These are phyloP conservation scores for Poecilus cupreus DNA, from an alignment of 2,888 invertebrate species.

Conservation along the genomic window DNA sequence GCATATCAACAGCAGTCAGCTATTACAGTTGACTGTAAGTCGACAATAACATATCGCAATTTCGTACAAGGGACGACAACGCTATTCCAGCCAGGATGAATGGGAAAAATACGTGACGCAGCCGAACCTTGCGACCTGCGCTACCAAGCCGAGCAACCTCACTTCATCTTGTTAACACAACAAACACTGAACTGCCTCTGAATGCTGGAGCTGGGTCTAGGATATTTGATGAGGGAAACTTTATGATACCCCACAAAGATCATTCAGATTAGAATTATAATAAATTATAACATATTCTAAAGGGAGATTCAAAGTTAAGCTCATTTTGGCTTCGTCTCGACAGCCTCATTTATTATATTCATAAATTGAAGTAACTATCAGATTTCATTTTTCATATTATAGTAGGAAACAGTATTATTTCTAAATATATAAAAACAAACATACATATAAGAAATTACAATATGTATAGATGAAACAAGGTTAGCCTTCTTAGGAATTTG, in stretches of 20 bases:
- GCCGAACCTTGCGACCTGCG: background rate
- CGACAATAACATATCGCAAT: conserved; percentile 42
- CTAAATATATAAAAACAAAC: too few species aligned
- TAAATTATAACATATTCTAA: too few species aligned
- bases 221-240: background rate
- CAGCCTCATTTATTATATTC: too few species aligned
- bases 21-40: conserved; percentile 33
- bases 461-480: too few species aligned
- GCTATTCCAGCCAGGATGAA: conserved; percentile 8
- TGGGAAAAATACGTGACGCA: conserved; percentile 35
- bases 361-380: too few species aligned
- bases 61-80: conserved; percentile 33
- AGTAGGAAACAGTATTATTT: too few species aligned
- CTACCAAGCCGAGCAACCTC: background rate
- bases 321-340: too few species aligned
- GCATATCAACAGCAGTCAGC: conserved; percentile 31
- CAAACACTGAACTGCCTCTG: background rate
- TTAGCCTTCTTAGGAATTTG: too few species aligned
- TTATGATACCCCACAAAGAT: background rate
- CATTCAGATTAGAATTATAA: background rate
- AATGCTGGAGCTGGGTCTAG: too few species aligned
- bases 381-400: too few species aligned
- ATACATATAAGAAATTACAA: too few species aligned
- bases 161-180: conserved; percentile 30
- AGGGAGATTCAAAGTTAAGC: too few species aligned